These are phyloP conservation scores for Melipona quadrifasciata DNA, from an alignment of 1,140 invertebrate species.

Conservation along the genomic window DNA sequence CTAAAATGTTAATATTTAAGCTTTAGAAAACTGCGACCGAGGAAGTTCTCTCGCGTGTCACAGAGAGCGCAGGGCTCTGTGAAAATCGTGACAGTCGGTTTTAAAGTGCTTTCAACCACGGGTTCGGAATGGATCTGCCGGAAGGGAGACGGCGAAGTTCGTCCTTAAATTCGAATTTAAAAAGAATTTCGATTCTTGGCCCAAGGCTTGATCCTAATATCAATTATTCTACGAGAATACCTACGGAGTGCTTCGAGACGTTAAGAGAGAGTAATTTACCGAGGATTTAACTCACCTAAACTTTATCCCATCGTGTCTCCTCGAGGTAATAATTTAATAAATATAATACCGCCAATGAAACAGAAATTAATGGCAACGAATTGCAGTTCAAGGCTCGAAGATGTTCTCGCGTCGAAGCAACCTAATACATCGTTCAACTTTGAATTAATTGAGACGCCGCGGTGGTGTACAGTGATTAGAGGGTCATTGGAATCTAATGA, in stretches of 20 bases:
- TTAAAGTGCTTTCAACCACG: constrained; percentile 1
- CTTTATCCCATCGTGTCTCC: background rate
- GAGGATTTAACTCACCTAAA: background rate
- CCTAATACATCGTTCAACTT: background rate
- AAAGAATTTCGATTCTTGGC: background rate
- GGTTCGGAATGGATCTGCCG: background rate
- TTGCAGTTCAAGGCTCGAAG: background rate
- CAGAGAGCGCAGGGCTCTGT: background rate
- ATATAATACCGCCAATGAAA: background rate
- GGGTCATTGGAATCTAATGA: constrained; percentile 25
- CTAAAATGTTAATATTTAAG: background rate
- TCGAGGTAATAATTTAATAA: background rate
- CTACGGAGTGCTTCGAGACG: background rate
- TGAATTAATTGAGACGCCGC: constrained; percentile 13
- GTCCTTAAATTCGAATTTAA: constrained; percentile 9
- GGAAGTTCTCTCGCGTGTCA: background rate
- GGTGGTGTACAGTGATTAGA: constrained; percentile 1
- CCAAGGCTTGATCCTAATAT: background rate
- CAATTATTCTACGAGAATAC: background rate
- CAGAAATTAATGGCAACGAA: background rate
- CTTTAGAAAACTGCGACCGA: background rate
- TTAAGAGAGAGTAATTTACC: background rate
- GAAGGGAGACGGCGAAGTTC: background rate
- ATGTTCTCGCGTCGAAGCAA: background rate
- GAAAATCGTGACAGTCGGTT: background rate